A percentile compares a stretch with the other conserved stretches of the same genome.
Conservation (phyloP, 2,797 vertebrate species). For the Anolis apletophallus region DNA sequence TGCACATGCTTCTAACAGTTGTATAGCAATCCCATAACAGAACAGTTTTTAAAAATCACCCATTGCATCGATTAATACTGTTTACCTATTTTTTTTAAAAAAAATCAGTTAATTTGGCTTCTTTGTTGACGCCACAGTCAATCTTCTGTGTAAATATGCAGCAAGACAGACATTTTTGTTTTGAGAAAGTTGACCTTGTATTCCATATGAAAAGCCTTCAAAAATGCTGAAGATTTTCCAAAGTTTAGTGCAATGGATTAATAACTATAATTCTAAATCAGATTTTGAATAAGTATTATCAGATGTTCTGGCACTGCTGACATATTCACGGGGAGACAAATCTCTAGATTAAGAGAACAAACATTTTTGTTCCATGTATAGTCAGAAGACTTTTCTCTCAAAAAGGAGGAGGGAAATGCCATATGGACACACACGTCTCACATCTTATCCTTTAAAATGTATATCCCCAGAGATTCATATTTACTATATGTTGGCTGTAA, state of each 20-base stretch:
- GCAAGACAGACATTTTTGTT: neutral
- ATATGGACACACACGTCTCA: neutral
- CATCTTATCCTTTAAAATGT: neutral
- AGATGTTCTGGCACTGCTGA: slow-evolving; percentile 1
- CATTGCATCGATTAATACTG: neutral
- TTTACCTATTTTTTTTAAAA: neutral
- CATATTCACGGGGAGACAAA: slow-evolving; percentile 15
- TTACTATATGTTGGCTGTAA: neutral
- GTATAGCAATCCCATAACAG: slow-evolving; percentile 20
- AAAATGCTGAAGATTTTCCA: neutral
- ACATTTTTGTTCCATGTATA: slow-evolving; percentile 33
- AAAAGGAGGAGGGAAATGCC: accelerated
- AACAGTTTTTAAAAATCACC: slow-evolving; percentile 23
- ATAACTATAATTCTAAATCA: neutral
- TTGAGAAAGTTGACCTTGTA: neutral
- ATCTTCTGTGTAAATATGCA: neutral
- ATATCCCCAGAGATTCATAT: neutral
- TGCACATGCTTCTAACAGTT: slow-evolving; percentile 43
- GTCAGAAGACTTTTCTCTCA: neutral
- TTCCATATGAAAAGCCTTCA: neutral
- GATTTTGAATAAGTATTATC: slow-evolving; percentile 32
- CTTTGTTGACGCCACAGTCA: neutral
- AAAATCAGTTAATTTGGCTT: neutral
- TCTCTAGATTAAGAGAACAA: slow-evolving; percentile 3
- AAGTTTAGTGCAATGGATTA: slow-evolving; percentile 16